phyloP scores from a whole-genome alignment of 1,140 invertebrate genomes.

The Carposina sasakii region DNA sequence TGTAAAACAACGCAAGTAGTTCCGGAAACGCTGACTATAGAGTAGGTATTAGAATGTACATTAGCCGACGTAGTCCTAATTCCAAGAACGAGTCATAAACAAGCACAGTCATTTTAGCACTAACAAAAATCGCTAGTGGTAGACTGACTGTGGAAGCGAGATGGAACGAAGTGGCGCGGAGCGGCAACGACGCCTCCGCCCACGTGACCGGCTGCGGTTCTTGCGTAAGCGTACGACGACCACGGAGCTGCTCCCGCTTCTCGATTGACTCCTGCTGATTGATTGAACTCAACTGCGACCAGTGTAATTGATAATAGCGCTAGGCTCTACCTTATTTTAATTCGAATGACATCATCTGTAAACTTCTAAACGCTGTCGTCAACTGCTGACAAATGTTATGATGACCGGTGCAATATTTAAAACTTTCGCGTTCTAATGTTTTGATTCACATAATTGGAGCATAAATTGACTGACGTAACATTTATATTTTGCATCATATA shows the following conservation, averaged over 20 bases:
- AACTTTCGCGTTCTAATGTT: no score
- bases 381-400: no score
- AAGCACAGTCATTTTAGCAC: conserved; percentile 60
- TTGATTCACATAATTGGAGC: no score
- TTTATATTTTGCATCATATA: no score
- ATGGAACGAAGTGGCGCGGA: conserved; percentile 36
- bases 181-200: conserved; percentile 60
- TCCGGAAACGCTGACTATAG: no score
- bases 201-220: conserved; percentile 63
- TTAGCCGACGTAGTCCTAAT: conserved; percentile 43
- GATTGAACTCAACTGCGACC: conserved; percentile 27
- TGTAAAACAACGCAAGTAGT: no score
- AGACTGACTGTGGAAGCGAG: conserved; percentile 49
- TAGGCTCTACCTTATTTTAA: no score
- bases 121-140: conserved; percentile 64
- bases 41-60: conserved; percentile 2
- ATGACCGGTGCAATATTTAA: no score
- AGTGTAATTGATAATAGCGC: conserved; percentile 19
- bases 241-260: conserved; percentile 35
- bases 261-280: conserved; percentile 35
- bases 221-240: conserved; percentile 68
- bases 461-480: no score
- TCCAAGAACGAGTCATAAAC: conserved; percentile 59
- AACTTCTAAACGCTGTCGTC: no score
- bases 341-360: no score